A percentile compares a stretch with the other conserved stretches of the same genome.
Evolutionary conservation across 1,140 invertebrate species (phyloP).

Genomic region (Trialeurodes vaporariorum): DNA sequence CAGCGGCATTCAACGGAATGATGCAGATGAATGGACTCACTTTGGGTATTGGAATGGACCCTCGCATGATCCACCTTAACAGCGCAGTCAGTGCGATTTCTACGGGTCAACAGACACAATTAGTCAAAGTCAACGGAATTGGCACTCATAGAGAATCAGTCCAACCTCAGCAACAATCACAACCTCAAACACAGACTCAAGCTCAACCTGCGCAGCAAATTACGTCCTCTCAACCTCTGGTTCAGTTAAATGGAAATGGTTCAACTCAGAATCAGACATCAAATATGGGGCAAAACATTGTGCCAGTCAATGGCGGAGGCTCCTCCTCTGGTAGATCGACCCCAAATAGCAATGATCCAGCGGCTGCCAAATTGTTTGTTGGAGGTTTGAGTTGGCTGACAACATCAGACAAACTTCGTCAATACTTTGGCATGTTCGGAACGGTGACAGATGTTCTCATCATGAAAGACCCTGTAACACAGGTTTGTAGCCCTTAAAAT

Average conservation of each 20-base stretch:
- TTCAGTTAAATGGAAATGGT: conserved; percentile 19
- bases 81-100: conserved; percentile 3
- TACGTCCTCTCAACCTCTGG: conserved; percentile 22
- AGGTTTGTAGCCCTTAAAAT: conserved; percentile 62
- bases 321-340: conserved; percentile 31
- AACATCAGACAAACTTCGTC: conserved; percentile 74
- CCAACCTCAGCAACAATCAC: conserved; percentile 24
- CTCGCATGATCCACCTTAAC: background rate
- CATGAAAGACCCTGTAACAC: conserved; percentile 87
- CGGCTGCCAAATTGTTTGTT: conserved; percentile 80
- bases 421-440: conserved; percentile 85
- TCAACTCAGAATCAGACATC: conserved; percentile 15
- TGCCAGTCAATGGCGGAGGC: conserved; percentile 42
- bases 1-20: conserved; percentile 33
- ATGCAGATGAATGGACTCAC: conserved; percentile 6
- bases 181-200: conserved; percentile 22
- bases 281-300: conserved; percentile 18
- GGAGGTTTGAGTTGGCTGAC: conserved; percentile 86
- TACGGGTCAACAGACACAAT: conserved; percentile 4
- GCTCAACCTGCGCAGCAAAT: conserved; percentile 23
- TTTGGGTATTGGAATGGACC: background rate
- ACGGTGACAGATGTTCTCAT: conserved; percentile 84
- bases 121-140: conserved; percentile 26
- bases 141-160: conserved; percentile 27
- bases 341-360: conserved; percentile 40